phyloP scores from a whole-genome alignment of 2,797 vertebrate species.

The Morus bassanus region DNA sequence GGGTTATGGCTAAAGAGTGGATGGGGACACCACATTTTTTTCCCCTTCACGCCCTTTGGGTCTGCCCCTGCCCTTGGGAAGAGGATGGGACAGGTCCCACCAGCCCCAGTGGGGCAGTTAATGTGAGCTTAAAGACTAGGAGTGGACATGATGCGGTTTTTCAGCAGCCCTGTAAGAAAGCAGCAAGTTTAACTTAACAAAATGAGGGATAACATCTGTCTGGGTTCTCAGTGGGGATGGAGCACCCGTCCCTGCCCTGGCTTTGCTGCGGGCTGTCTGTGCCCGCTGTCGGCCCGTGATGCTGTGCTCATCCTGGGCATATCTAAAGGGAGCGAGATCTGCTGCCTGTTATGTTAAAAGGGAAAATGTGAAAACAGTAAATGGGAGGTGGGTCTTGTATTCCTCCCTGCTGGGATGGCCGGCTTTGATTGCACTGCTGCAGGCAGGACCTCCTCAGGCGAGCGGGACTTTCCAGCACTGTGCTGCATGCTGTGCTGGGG shows the following conservation, averaged over 20 bases:
- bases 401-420: background rate
- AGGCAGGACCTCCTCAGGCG: background rate
- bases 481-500: background rate
- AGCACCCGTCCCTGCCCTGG: background rate
- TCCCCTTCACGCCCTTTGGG: background rate
- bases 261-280: background rate
- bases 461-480: background rate
- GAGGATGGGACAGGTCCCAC: background rate
- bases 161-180: background rate
- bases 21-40: background rate
- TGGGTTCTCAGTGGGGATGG: background rate
- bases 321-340: background rate
- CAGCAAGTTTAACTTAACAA: background rate
- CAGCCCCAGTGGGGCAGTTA: background rate
- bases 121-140: background rate
- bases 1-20: too few species aligned
- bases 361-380: background rate
- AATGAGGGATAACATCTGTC: background rate
- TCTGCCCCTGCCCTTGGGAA: background rate
- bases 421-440: background rate
- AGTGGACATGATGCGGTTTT: background rate
- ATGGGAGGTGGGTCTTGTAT: background rate
- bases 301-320: fast-evolving
- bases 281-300: background rate
- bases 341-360: background rate